A percentile compares a stretch with the other conserved stretches of the same genome.
Conservation (phyloP, 2,797 vertebrate genomes). For the Bradypodion ventrale region DNA sequence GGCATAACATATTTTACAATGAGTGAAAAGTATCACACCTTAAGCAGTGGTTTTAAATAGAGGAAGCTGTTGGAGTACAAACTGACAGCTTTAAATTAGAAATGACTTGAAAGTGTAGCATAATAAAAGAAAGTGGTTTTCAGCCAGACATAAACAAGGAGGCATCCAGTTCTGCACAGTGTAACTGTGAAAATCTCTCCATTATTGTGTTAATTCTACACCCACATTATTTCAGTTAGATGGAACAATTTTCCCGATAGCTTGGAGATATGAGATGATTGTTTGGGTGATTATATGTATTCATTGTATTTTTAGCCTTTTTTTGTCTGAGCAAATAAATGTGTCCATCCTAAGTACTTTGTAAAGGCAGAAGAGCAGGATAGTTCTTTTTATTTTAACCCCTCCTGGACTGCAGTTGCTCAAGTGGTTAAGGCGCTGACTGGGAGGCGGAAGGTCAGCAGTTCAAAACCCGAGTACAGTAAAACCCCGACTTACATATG, state of each 20-base stretch:
- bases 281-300: not conserved
- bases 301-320: not conserved
- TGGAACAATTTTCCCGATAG: not conserved
- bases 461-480: too few relatives aligned
- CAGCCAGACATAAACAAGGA: not conserved
- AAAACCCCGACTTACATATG: too few relatives aligned
- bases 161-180: not conserved
- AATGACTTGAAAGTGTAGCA: not conserved
- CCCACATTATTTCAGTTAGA: not conserved
- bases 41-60: slow-evolving; percentile 29
- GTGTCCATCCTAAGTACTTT: not conserved
- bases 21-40: not conserved
- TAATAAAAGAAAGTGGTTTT: not conserved
- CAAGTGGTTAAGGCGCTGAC: too few relatives aligned
- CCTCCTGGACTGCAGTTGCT: too few relatives aligned
- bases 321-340: slow-evolving; percentile 21
- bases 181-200: not conserved
- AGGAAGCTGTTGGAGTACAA: not conserved
- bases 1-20: not conserved
- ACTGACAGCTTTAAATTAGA: not conserved
- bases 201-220: not conserved
- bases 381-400: not conserved
- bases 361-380: not conserved
- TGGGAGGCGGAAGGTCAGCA: too few relatives aligned
- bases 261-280: not conserved